Percentiles rank a stretch among this genome's conserved stretches.
Evolutionary conservation across 2,113 vertebrate genomes (phyloP).

Genomic region (Oncorhynchus masou): DNA sequence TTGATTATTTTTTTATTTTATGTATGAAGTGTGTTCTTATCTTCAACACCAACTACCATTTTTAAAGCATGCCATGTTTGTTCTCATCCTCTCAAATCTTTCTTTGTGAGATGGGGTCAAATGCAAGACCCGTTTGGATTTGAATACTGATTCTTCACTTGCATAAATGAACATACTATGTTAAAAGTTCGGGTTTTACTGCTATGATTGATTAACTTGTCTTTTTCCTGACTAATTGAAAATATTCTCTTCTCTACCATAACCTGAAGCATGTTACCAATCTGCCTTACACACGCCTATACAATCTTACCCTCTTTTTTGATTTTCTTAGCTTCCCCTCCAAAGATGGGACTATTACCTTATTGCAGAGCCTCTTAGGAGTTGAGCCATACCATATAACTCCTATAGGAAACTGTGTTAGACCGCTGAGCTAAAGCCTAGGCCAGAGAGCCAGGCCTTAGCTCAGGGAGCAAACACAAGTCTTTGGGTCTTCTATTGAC

Average conservation of each 20-base stretch:
- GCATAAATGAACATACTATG: constrained; percentile 1
- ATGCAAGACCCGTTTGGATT: not conserved
- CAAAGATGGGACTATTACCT: constrained; percentile 31
- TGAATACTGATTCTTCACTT: constrained; percentile 12
- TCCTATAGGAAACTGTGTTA: not conserved
- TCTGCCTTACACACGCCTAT: constrained; percentile 11
- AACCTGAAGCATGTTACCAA: constrained; percentile 8
- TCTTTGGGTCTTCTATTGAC: too few species aligned
- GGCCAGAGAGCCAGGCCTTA: too few species aligned
- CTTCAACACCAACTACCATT: not conserved
- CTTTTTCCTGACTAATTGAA: constrained; percentile 12
- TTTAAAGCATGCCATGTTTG: constrained; percentile 55
- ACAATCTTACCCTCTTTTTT: not conserved
- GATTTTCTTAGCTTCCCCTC: constrained; percentile 28
- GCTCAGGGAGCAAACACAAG: too few species aligned
- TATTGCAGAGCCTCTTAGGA: constrained; percentile 31
- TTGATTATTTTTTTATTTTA: not conserved
- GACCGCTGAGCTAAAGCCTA: too few species aligned
- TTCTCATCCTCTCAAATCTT: constrained; percentile 20
- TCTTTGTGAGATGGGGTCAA: constrained; percentile 9
- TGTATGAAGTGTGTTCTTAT: constrained; percentile 11
- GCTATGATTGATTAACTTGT: constrained; percentile 25
- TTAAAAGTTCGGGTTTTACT: constrained; percentile 12
- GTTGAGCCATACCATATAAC: not conserved
- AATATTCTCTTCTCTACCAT: not conserved